These are phyloP conservation scores for Eumerus sabulonum DNA, from an alignment of 2,888 invertebrate genomes.

Conservation along the genomic window DNA sequence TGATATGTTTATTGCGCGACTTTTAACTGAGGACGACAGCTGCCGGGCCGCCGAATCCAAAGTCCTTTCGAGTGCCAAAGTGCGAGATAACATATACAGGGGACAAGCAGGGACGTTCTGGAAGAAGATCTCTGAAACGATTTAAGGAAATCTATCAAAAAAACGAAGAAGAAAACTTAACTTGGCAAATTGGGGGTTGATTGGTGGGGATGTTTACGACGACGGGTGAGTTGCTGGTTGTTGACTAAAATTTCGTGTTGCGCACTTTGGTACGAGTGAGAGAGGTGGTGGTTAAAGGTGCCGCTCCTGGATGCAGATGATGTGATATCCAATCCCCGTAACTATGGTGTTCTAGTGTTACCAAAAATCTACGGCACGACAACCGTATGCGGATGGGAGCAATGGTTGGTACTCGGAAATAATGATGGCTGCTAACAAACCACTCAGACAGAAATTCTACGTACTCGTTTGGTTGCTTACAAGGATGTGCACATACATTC, in stretches of 20 bases:
- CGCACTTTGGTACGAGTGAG: constrained; percentile 53
- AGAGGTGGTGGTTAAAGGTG: no score
- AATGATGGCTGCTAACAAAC: constrained; percentile 68
- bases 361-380: constrained; percentile 16
- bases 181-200: constrained; percentile 26
- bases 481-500: no score
- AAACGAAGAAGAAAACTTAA: constrained; percentile 22
- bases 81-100: not conserved
- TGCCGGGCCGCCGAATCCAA: constrained; percentile 27
- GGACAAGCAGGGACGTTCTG: constrained; percentile 13
- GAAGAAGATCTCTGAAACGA: constrained; percentile 43
- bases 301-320: constrained; percentile 32
- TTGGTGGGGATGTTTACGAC: constrained; percentile 43
- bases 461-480: not conserved
- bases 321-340: constrained; percentile 62
- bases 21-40: constrained; percentile 29
- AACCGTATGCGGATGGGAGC: constrained; percentile 2
- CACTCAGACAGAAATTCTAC: constrained; percentile 56
- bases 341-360: constrained; percentile 55
- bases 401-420: constrained; percentile 59
- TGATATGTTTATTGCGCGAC: constrained; percentile 56
- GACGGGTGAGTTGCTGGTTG: constrained; percentile 17
- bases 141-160: constrained; percentile 34
- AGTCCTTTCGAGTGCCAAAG: constrained; percentile 5
- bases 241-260: constrained; percentile 61